Percentiles rank a stretch among this genome's conserved stretches.
phyloP scores from a whole-genome alignment of 2,113 vertebrate genomes.

The Jaculus jaculus region DNA sequence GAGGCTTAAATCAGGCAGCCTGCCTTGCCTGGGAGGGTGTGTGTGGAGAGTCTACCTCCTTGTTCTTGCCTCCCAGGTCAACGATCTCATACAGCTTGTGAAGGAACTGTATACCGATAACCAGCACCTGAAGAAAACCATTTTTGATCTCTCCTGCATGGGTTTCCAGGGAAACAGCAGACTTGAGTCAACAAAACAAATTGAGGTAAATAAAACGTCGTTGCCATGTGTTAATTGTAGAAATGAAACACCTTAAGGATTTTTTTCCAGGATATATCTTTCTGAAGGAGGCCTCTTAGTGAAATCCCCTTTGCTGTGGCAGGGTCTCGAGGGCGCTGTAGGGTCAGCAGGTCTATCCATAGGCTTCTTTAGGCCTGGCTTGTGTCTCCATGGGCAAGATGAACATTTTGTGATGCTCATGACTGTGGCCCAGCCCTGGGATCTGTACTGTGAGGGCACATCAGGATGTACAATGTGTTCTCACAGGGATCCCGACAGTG shows the following conservation, averaged over 20 bases:
- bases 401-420: not conserved
- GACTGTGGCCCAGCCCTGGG: not conserved
- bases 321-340: not conserved
- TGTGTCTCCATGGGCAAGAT: not conserved
- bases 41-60: not conserved
- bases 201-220: constrained; percentile 74
- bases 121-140: constrained; percentile 84
- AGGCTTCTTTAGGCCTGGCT: not conserved
- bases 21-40: not conserved
- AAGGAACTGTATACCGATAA: constrained; percentile 87
- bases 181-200: constrained; percentile 60
- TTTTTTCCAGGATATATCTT: not conserved
- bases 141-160: constrained; percentile 71
- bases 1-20: not conserved
- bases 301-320: not conserved
- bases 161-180: constrained; percentile 68
- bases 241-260: not conserved
- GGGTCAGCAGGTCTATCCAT: not conserved
- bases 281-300: not conserved
- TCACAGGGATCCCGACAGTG: not conserved
- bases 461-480: not conserved
- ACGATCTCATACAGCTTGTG: constrained; percentile 88
- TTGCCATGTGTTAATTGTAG: not conserved
- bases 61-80: constrained; percentile 84
- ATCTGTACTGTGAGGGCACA: not conserved